Base-by-base conservation (phyloP, 2,113 vertebrate species). In the Caretta caretta region DNA sequence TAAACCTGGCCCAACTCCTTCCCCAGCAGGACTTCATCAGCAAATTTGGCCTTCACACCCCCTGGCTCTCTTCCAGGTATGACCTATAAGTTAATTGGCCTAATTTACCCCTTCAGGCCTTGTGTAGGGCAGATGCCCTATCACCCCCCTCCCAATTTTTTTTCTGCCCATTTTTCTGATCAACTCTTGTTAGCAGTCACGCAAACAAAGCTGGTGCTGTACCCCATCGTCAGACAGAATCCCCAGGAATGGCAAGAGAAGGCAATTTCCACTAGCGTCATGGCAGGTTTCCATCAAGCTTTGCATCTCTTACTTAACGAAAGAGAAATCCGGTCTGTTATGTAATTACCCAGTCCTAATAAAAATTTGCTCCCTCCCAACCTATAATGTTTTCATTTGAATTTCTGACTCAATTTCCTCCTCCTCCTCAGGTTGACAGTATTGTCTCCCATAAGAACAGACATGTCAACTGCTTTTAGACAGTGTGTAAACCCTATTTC, bases 231-330 rank as follows among this genome's bases (percentile, higher is more conserved):
- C 4, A 35, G 0, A 91, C 65, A 46, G 51, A 69, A 1, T 1
- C 4, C 3, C 12, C 38, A 25, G 13, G 72, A 76, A 76, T 0
- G 5, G 29, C 25, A 22, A 35, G 22, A 51, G n/a, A 78, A 83
- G 51, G 20, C 1, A 1, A 76, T 35, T 86, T 82, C 38, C 13
- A 13, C n/a, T 76, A 83, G 50, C 11, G 59, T 17, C 46, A 76
- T 89, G 0, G 1, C 1, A 24, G 1, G 2, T 4, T 20, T 20
- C 38, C 79, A 29, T 27, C 48, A 5, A 13, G 46, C 24, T 51
- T 87, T 42, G 14, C 8, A 51, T 53, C 57, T 50, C 11, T 84
- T 5, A 8, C 24, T 85, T 65, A 31, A 83, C 22, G 2, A 11
- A 50, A 6, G 14, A 56, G 57, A 25, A 75, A 57, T 11, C 8